Base-by-base conservation (phyloP, 2,888 invertebrate genomes). In the Parasteatoda lunata region DNA sequence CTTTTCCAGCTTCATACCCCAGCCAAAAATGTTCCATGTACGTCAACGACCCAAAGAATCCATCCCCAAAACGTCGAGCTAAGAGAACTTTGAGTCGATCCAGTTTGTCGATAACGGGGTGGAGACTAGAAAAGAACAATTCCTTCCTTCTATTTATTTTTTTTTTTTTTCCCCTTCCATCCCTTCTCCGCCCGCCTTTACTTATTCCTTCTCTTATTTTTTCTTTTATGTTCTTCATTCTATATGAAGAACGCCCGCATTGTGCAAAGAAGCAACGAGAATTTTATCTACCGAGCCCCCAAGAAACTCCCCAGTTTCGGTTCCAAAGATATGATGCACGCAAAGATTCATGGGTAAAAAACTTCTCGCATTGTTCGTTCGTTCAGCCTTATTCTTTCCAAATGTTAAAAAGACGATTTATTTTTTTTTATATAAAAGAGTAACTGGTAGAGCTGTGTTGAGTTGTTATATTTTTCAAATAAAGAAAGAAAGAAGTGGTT, bases 21-120 rank as follows among this genome's bases (percentile, higher is more conserved):
- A 47, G 65, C 76, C 77, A 70, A 77, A 83, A 83, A 83, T 77
- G 77, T 64, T 69, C 15, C 70, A 45, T 13, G 64, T 69, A 84
- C 80, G 85, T 86, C 85, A 86, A 86, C 85, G 85, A 86, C 85
- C 85, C 71, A 15, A 66, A 71, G 77, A 73, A 77, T 45, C 73
- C 77, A 78, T 77, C 83, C 77, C 65, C 64, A 52, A n/a, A 47
- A 72, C 45, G 73, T 77, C 48, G 30, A 45, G 9, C 49, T 8
- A 9, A 15, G 47, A 47, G n/a, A 65, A 77, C 77, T 76, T 71
- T 59, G 66, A 78, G 84, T 78, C 78, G 84, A 84, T 84, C 84
- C 79, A 84, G 84, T 84, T 84, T 84, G 85, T 85, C 85, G 85
- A 85, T 85, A 85, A 85, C 71, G 76, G 85, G 80, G 85, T 76